Evolutionary conservation across 2,888 invertebrate genomes (phyloP).

Genomic region (Brenthis hecate): DNA sequence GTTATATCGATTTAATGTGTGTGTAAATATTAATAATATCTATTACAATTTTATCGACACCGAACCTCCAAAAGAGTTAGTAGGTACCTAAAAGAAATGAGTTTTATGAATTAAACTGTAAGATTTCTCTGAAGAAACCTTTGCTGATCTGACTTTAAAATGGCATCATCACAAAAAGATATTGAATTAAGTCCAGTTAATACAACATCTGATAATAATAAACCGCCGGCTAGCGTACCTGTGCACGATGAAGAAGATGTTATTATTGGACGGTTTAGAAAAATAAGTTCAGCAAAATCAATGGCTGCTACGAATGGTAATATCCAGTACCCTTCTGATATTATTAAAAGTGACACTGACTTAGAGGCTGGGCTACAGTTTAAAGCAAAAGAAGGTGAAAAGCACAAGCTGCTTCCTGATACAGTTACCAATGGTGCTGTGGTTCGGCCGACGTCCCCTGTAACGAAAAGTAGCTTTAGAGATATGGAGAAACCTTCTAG

Average conservation of each 20-base stretch:
- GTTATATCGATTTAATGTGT: not conserved
- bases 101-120: constrained; percentile 42
- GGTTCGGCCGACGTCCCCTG: constrained; percentile 52
- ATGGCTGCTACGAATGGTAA: constrained; percentile 80
- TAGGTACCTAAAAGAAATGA: constrained; percentile 12
- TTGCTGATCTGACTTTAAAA: constrained; percentile 42
- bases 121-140: constrained; percentile 15
- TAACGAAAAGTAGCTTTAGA: constrained; percentile 84
- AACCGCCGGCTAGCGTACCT: constrained; percentile 47
- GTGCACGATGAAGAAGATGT: constrained; percentile 73
- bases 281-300: constrained; percentile 79
- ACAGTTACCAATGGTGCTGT: constrained; percentile 50
- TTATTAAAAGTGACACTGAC: constrained; percentile 59
- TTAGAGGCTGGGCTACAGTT: constrained; percentile 69
- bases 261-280: constrained; percentile 76
- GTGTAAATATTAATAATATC: constrained; percentile 5
- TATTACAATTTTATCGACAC: constrained; percentile 14
- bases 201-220: constrained; percentile 48
- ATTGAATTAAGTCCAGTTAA: constrained; percentile 73
- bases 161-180: constrained; percentile 68
- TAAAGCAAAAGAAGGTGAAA: constrained; percentile 58
- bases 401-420: constrained; percentile 60
- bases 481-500: constrained; percentile 84
- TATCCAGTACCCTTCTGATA: constrained; percentile 69
- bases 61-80: constrained; percentile 5